A percentile compares a stretch with the other conserved stretches of the same genome.
Conservation (phyloP, 2,888 invertebrate genomes). For the Cylloceria caligata region DNA sequence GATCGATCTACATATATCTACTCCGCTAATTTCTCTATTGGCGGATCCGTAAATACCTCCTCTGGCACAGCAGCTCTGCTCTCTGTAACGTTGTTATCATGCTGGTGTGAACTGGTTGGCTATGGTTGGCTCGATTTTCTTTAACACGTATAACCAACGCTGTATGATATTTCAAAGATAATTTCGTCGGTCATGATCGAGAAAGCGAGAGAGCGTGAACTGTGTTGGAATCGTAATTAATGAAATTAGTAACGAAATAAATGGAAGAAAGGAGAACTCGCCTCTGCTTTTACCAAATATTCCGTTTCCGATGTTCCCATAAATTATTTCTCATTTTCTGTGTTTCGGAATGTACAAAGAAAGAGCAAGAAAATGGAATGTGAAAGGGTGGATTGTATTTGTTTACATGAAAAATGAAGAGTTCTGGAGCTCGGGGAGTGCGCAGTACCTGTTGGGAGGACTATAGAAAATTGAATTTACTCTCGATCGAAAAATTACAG, state of each 20-base stretch:
- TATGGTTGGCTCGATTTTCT: background rate
- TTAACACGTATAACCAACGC: conserved; percentile 41
- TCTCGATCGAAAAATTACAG: conserved; percentile 33
- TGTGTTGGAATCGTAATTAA: conserved; percentile 14
- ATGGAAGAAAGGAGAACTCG: background rate
- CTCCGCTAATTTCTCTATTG: conserved; percentile 19
- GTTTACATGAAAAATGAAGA: conserved; percentile 18
- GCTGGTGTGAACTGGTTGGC: background rate
- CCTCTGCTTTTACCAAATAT: background rate
- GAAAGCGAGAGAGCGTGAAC: background rate
- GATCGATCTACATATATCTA: background rate
- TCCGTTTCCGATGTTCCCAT: conserved; percentile 24
- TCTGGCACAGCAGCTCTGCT: background rate
- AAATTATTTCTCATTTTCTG: conserved; percentile 31
- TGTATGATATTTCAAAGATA: conserved; percentile 21
- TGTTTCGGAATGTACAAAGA: conserved; percentile 6
- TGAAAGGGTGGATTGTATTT: conserved; percentile 41
- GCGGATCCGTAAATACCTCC: conserved; percentile 38
- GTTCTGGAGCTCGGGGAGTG: background rate
- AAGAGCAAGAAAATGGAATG: background rate
- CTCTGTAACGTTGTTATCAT: background rate
- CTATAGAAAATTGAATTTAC: conserved; percentile 53
- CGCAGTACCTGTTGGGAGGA: background rate
- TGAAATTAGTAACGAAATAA: conserved; percentile 15
- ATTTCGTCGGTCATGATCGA: conserved; percentile 13